Evolutionary conservation across 1,140 invertebrate genomes (phyloP).

Genomic region (Atta texana): DNA sequence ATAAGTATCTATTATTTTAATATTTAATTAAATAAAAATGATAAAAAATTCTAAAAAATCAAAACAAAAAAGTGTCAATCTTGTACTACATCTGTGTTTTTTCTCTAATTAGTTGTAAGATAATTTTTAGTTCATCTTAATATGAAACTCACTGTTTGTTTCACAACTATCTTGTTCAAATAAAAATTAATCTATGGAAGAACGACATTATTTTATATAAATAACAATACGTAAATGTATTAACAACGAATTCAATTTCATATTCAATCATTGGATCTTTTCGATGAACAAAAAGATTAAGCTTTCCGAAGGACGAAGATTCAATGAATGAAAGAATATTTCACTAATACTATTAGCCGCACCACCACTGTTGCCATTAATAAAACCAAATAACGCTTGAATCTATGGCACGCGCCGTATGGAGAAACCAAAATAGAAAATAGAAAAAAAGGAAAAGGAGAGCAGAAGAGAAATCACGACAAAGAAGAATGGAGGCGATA

Average conservation of each 20-base stretch:
- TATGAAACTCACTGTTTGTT: neutral
- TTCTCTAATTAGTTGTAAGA: too few species aligned
- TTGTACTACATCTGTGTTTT: too few species aligned
- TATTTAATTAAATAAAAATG: too few species aligned
- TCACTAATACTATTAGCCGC: neutral
- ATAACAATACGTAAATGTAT: neutral
- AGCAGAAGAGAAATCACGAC: neutral
- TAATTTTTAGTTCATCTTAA: neutral
- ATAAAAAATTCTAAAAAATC: too few species aligned
- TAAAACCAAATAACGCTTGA: neutral
- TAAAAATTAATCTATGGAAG: neutral
- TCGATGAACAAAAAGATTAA: neutral
- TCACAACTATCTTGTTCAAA: too few species aligned
- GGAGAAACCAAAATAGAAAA: conserved; percentile 16
- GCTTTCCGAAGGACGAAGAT: neutral
- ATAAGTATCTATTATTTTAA: too few species aligned
- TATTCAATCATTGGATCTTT: neutral
- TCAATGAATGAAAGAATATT: conserved; percentile 20
- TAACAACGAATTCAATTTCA: neutral
- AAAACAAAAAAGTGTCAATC: too few species aligned
- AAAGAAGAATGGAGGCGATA: neutral
- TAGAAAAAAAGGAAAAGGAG: neutral
- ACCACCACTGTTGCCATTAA: too few species aligned
- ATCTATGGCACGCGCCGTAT: neutral
- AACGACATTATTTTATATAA: neutral